These are phyloP conservation scores for Dioctria rufipes DNA, from an alignment of 2,888 invertebrate species.

Conservation along the genomic window DNA sequence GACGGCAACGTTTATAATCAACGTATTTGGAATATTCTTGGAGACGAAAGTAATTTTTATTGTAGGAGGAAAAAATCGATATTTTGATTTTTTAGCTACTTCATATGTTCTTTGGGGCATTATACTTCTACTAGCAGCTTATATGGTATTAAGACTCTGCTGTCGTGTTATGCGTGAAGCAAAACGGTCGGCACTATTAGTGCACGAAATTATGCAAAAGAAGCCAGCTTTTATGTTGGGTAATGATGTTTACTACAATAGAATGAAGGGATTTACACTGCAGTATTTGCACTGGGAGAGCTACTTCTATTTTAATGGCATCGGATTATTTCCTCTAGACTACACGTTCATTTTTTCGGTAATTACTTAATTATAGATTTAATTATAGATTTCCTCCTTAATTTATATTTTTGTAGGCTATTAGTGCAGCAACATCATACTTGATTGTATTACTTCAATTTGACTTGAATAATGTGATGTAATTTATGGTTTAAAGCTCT, in stretches of 20 bases:
- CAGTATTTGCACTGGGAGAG: constrained; percentile 71
- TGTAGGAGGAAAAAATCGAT: constrained; percentile 65
- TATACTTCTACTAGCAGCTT: constrained; percentile 66
- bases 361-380: background rate
- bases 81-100: constrained; percentile 66
- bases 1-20: constrained; percentile 68
- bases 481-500: background rate
- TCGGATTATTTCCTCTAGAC: constrained; percentile 69
- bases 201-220: constrained; percentile 71
- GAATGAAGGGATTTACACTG: constrained; percentile 71
- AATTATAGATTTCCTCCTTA: background rate
- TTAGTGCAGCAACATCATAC: constrained; percentile 71
- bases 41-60: constrained; percentile 69
- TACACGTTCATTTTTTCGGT: constrained; percentile 72
- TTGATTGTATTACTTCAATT: constrained; percentile 71
- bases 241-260: constrained; percentile 70
- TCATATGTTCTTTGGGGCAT: constrained; percentile 68
- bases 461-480: constrained; percentile 61
- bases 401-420: constrained; percentile 65
- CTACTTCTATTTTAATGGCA: constrained; percentile 70
- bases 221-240: constrained; percentile 70
- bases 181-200: constrained; percentile 69
- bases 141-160: constrained; percentile 67
- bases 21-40: constrained; percentile 69
- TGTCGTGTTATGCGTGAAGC: constrained; percentile 68